Base-by-base conservation (phyloP, 1,140 invertebrate genomes). In the Chionoecetes opilio region DNA sequence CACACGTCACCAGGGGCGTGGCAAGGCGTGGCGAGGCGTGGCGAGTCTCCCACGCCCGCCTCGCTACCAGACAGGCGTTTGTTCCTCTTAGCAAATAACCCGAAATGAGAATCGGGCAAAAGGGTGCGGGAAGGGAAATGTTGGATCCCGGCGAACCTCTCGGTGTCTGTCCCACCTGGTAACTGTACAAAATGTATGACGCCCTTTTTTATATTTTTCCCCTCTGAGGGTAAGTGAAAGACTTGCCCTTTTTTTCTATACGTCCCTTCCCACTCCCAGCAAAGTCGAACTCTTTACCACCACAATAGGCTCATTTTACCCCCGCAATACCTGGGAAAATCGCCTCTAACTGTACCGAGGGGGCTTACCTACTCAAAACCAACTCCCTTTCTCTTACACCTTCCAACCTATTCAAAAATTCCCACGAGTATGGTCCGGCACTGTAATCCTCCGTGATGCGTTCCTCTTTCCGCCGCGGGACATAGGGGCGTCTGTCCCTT, bases 311-410 rank as follows among this genome's bases (percentile, higher is more conserved):
- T 91, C 90, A 91, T 91, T 91, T 91, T 75, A 29, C 90, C 90
- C 31, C 8, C 90, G 90, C 90, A 91, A 91, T 91, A 91, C 90
- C 90, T 91, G 90, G 90, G 90, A 91, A 91, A 91, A 75, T 75
- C 90, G 90, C 88, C 88, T 32, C 88, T 53, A 41, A 38, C 88
- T 90, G 85, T 87, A 87, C 85, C 32, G 88, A 41, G 37, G 88
- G 88, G 88, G 88, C 88, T 38, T 90, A 46, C 88, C 88, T 31
- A 90, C 88, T 90, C 88, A 37, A 90, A 41, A 90, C 88, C 88
- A 90, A 90, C 29, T 37, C 88, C 37, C 88, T 38, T 90, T 90
- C 88, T 90, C 88, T 90, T 90, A 90, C 88, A n/a, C 88, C 88
- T 90, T 90, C 88, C 88, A 37, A 41, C 88, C 88, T 90, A 90